phyloP scores from a whole-genome alignment of 2,797 vertebrate genomes.

The Scolopax rusticola region DNA sequence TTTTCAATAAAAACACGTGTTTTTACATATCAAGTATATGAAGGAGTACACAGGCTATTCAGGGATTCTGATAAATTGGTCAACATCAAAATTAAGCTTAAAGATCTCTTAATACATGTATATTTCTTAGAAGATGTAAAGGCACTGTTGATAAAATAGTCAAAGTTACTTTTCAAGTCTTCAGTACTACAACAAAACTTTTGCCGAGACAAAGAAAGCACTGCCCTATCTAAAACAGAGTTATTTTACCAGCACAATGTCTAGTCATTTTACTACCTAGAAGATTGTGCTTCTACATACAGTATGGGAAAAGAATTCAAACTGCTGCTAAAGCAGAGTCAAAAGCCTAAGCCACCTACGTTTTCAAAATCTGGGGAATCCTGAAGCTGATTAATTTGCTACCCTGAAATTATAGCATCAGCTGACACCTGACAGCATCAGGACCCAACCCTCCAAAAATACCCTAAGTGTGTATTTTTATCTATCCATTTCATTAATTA shows the following conservation, averaged over 20 bases:
- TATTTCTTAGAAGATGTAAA: not conserved
- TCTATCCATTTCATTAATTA: not conserved
- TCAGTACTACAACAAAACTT: not conserved
- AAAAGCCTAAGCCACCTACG: fast-evolving
- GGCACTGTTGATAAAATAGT: fast-evolving
- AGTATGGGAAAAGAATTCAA: not conserved
- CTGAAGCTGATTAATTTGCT: fast-evolving
- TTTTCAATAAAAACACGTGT: not conserved
- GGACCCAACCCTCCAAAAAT: not conserved
- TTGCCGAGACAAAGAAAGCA: not conserved
- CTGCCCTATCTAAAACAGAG: fast-evolving
- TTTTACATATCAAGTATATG: not conserved
- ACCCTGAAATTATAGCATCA: not conserved
- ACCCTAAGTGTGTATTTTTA: not conserved
- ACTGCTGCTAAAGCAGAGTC: not conserved
- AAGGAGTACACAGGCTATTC: not conserved
- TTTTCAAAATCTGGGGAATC: not conserved
- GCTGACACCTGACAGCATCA: not conserved
- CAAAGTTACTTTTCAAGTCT: not conserved
- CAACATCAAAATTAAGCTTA: not conserved
- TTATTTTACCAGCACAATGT: not conserved
- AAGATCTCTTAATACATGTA: fast-evolving
- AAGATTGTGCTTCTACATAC: fast-evolving
- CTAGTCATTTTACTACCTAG: not conserved
- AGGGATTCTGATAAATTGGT: not conserved